phyloP scores from a whole-genome alignment of 2,113 vertebrate genomes.

The Cynoglossus semilaevis region DNA sequence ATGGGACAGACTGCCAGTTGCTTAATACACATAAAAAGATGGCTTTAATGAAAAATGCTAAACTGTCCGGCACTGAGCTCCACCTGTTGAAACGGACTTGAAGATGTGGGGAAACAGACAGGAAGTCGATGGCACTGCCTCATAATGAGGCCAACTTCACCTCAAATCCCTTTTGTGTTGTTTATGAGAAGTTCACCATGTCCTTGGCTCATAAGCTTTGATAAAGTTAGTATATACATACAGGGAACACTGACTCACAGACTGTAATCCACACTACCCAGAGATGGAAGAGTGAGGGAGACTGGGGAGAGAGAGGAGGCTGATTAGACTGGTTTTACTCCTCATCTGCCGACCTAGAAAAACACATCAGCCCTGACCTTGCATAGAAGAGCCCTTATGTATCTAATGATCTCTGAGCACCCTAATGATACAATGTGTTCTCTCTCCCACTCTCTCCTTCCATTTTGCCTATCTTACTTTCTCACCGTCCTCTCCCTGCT shows the following conservation, averaged over 20 bases:
- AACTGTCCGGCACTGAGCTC: conserved; percentile 30
- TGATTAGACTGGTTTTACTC: conserved; percentile 72
- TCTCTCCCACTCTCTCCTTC: conserved; percentile 48
- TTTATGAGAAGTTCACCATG: conserved; percentile 54
- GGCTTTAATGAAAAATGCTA: conserved; percentile 58
- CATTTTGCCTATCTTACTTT: conserved; percentile 57
- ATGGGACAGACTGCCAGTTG: conserved; percentile 38
- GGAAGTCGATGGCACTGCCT: conserved; percentile 46
- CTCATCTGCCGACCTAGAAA: conserved; percentile 63
- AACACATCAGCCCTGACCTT: conserved; percentile 73
- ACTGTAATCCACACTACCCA: conserved; percentile 56
- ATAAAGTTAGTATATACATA: conserved; percentile 67
- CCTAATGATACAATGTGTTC: conserved; percentile 74
- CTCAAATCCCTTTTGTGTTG: conserved; percentile 55
- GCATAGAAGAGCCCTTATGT: conserved; percentile 68
- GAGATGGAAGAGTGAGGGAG: conserved; percentile 45
- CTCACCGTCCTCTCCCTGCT: conserved; percentile 35
- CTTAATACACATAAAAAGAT: conserved; percentile 50
- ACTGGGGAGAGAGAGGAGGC: conserved; percentile 33
- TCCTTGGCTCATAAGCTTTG: conserved; percentile 65
- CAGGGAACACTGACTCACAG: conserved; percentile 44
- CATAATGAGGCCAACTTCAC: conserved; percentile 62
- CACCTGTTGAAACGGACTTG: conserved; percentile 58
- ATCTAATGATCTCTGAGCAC: conserved; percentile 78
- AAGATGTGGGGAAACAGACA: conserved; percentile 32